phyloP scores from a whole-genome alignment of 2,113 vertebrate species.

The Trichechus manatus region DNA sequence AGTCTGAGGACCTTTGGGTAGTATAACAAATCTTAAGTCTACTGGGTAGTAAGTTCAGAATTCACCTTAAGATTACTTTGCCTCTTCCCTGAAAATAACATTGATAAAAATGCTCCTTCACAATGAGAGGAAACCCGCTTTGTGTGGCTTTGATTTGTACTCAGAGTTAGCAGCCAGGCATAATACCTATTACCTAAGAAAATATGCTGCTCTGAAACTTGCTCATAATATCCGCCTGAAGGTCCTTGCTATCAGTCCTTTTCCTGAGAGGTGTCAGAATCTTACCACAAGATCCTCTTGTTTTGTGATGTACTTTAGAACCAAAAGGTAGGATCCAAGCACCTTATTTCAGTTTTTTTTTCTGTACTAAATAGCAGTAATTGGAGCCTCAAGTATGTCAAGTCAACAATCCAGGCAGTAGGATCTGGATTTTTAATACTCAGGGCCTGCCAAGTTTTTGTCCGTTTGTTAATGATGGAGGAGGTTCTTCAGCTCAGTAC shows the following conservation, averaged over 20 bases:
- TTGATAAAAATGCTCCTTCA: slow-evolving; percentile 21
- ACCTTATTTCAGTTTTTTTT: slow-evolving; percentile 49
- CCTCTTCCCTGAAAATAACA: slow-evolving; percentile 70
- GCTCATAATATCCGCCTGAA: background rate
- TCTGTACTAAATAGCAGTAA: background rate
- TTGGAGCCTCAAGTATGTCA: background rate
- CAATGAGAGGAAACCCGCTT: slow-evolving; percentile 51
- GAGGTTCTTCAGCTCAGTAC: background rate
- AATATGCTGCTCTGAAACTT: slow-evolving; percentile 13
- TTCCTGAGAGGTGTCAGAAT: background rate
- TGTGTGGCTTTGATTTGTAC: slow-evolving; percentile 62
- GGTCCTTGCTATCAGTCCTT: slow-evolving; percentile 5
- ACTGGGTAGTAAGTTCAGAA: slow-evolving; percentile 71
- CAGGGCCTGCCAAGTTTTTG: background rate
- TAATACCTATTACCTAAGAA: slow-evolving; percentile 34
- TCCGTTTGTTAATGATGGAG: background rate
- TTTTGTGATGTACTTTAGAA: slow-evolving; percentile 20
- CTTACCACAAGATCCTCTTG: slow-evolving; percentile 30
- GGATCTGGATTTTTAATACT: slow-evolving; percentile 26
- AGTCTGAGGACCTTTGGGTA: slow-evolving; percentile 57
- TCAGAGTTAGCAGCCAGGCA: slow-evolving; percentile 10
- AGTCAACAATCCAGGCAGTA: background rate
- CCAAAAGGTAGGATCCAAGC: slow-evolving; percentile 37
- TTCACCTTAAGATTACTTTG: slow-evolving; percentile 70
- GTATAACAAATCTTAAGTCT: slow-evolving; percentile 60